Evolutionary conservation across 1,140 invertebrate species (phyloP).

Genomic region (Drosophila dunni): DNA sequence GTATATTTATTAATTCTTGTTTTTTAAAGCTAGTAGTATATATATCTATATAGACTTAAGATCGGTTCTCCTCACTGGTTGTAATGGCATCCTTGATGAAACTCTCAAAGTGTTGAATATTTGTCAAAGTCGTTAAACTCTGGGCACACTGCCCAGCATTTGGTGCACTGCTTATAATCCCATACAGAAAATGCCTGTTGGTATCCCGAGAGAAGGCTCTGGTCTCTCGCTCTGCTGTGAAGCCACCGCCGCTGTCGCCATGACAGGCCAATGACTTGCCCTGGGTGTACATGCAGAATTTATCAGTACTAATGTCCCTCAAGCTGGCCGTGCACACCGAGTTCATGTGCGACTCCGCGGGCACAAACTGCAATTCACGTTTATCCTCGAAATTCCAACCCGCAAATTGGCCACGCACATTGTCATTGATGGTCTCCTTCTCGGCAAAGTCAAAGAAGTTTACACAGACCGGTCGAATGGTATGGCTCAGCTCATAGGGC

Average conservation of each 20-base stretch:
- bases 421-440: slow-evolving; percentile 60
- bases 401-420: slow-evolving; percentile 51
- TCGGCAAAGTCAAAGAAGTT: slow-evolving; percentile 38
- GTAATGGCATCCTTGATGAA: slow-evolving; percentile 48
- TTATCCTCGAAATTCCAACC: slow-evolving; percentile 66
- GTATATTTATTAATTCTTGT: neutral
- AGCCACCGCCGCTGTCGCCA: slow-evolving; percentile 70
- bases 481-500: slow-evolving; percentile 53
- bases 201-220: slow-evolving; percentile 3
- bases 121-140: slow-evolving; percentile 63
- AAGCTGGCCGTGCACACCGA: slow-evolving; percentile 28
- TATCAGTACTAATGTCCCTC: slow-evolving; percentile 56
- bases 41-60: slow-evolving; percentile 27
- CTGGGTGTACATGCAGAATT: slow-evolving; percentile 68
- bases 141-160: slow-evolving; percentile 68
- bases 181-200: slow-evolving; percentile 47
- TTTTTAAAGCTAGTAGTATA: slow-evolving; percentile 6
- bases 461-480: slow-evolving; percentile 65
- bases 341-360: slow-evolving; percentile 53
- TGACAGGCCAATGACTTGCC: slow-evolving; percentile 64
- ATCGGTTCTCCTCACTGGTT: slow-evolving; percentile 30
- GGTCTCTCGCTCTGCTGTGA: slow-evolving; percentile 35
- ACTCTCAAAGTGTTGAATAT: slow-evolving; percentile 59
- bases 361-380: slow-evolving; percentile 64
- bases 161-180: slow-evolving; percentile 71